These are phyloP conservation scores for Podotricha telesiphe DNA, from an alignment of 2,888 invertebrate genomes.

Conservation along the genomic window DNA sequence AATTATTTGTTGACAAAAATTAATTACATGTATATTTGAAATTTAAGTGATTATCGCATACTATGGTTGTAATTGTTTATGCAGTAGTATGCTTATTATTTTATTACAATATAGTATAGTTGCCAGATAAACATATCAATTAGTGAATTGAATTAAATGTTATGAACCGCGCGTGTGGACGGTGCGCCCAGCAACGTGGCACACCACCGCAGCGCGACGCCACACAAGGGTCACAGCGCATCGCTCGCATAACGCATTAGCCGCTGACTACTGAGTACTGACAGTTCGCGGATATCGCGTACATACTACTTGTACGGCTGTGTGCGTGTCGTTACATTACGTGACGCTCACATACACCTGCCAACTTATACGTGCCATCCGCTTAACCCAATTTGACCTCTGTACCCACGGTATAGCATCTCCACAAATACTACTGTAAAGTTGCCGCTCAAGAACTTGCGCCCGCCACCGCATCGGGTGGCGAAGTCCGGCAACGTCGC, in stretches of 20 bases:
- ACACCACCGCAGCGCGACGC: slow-evolving; percentile 71
- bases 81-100: slow-evolving; percentile 9
- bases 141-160: slow-evolving; percentile 83
- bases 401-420: slow-evolving; percentile 52
- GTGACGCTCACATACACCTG: slow-evolving; percentile 74
- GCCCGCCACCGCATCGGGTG: slow-evolving; percentile 77
- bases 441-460: slow-evolving; percentile 68
- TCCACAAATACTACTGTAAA: slow-evolving; percentile 54
- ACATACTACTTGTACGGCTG: slow-evolving; percentile 48
- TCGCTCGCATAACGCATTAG: slow-evolving; percentile 82
- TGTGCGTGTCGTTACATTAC: slow-evolving; percentile 80
- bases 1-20: neutral
- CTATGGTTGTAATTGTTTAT: neutral
- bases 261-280: slow-evolving; percentile 75
- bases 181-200: slow-evolving; percentile 50
- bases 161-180: slow-evolving; percentile 69
- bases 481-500: slow-evolving; percentile 83
- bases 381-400: slow-evolving; percentile 59
- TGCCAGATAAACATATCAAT: slow-evolving; percentile 79
- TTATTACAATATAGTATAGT: slow-evolving; percentile 51
- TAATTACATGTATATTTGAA: neutral
- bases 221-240: slow-evolving; percentile 80
- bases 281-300: slow-evolving; percentile 62
- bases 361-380: slow-evolving; percentile 58
- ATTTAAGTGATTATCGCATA: neutral